phyloP scores from a whole-genome alignment of 1,140 invertebrate genomes.

The Octopus bimaculoides region DNA sequence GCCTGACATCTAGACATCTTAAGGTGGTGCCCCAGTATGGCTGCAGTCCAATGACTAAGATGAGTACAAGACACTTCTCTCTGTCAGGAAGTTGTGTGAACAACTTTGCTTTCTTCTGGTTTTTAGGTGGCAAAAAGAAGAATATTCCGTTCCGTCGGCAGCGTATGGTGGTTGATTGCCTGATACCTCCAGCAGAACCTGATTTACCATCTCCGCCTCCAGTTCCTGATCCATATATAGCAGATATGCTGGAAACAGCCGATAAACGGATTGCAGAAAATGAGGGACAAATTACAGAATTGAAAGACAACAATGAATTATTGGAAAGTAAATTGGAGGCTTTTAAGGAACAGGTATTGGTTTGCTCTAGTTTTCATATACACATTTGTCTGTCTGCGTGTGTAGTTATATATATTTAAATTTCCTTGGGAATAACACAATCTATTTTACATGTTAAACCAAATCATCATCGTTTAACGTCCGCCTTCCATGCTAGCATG shows the following conservation, averaged over 20 bases:
- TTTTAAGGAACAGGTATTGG: constrained; percentile 51
- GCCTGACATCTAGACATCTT: too few species aligned
- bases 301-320: constrained; percentile 46
- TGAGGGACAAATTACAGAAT: constrained; percentile 33
- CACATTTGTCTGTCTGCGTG: too few species aligned
- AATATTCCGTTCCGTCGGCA: constrained; percentile 55
- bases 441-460: too few species aligned
- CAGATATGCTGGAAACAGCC: constrained; percentile 54
- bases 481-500: too few species aligned
- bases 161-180: constrained; percentile 55
- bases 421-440: too few species aligned
- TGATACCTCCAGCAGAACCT: constrained; percentile 35
- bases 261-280: constrained; percentile 52
- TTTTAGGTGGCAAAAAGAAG: constrained; percentile 54
- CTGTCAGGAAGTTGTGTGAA: not conserved
- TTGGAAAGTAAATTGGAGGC: constrained; percentile 48
- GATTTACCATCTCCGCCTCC: constrained; percentile 25
- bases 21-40: too few species aligned
- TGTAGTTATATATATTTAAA: too few species aligned
- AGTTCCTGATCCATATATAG: constrained; percentile 52
- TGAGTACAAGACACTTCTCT: too few species aligned
- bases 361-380: too few species aligned
- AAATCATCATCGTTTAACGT: too few species aligned
- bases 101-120: constrained; percentile 1
- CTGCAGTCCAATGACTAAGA: too few species aligned